A percentile compares a stretch with the other conserved stretches of the same genome.
phyloP scores from a whole-genome alignment of 2,113 vertebrate genomes.

The Lathamus discolor region DNA sequence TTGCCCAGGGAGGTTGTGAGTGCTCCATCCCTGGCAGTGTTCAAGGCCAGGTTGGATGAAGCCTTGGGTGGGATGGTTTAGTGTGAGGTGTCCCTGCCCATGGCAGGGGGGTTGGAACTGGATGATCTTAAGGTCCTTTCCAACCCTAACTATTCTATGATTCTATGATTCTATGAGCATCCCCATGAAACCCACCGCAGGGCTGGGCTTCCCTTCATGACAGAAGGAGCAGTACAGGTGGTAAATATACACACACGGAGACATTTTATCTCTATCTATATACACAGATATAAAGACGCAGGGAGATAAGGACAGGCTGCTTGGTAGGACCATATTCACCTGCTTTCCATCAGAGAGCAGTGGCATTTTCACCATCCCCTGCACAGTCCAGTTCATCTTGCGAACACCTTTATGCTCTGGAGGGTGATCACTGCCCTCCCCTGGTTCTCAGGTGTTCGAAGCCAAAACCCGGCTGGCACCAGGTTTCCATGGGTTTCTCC shows the following conservation, averaged over 20 bases:
- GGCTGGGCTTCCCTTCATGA: background rate
- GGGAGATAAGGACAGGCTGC: background rate
- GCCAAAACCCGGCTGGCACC: background rate
- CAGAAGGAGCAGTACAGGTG: background rate
- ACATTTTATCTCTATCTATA: accelerated
- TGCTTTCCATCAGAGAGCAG: background rate
- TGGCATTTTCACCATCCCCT: background rate
- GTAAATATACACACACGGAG: accelerated
- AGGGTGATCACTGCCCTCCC: background rate
- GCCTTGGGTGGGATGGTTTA: too few relatives aligned
- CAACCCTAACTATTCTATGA: too few relatives aligned
- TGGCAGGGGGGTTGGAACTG: too few relatives aligned
- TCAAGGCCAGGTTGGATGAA: too few relatives aligned
- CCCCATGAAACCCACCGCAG: background rate
- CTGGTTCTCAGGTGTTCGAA: background rate
- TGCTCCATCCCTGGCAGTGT: too few relatives aligned
- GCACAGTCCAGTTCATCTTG: background rate
- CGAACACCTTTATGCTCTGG: too few relatives aligned
- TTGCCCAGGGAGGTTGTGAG: too few relatives aligned
- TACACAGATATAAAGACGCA: accelerated
- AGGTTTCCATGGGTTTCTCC: background rate
- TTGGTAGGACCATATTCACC: accelerated
- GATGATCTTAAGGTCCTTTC: too few relatives aligned
- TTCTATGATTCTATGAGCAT: background rate
- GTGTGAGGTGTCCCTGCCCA: too few relatives aligned